Base-by-base conservation (phyloP, 2,113 vertebrate genomes). In the Rhadina sibilatrix region DNA sequence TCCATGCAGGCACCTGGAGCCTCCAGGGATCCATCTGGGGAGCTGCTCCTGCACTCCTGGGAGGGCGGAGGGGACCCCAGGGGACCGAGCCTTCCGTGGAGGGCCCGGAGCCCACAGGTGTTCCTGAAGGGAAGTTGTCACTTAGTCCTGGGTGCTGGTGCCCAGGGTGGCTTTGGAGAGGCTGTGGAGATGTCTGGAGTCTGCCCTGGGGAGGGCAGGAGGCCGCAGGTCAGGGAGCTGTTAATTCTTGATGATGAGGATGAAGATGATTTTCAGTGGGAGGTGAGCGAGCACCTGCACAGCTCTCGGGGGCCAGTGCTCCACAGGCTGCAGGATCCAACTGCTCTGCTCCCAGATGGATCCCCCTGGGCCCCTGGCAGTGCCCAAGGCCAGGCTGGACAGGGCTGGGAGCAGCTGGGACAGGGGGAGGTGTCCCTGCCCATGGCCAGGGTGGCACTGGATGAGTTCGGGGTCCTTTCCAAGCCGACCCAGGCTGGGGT, bases 121-220 rank as follows among this genome's bases (percentile, higher is more conserved):
- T 1, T 12, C 50, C 40, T 15, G 4, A 21, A 12, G 56, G 77
- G 8, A 16, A 0, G 0, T 5, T 46, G 64, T 31, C 33, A 12
- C 47, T 31, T 3, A 9, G 33, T 15, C 22, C 28, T 83, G 49
- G 47, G 13, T 17, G 27, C 68, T 46, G 38, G 10, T 46, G 33
- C 47, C 16, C 6, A 7, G 27, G 81, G 35, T 5, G 27, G 33
- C 57, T 46, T 18, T 27, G 57, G 17, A 52, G 68, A 17, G 47
- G 57, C 56, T 16, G 3, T 31, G 68, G 33, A 11, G 49, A 4
- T 23, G 59, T 38, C 7, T 46, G 49, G 40, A 23, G 49, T 14
- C n/a, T 54, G 69, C 28, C 59, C 57, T 54, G 47, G 33, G 57
- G 17, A 63, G 47, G 63, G 57, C 57, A 53, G 38, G 68, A 37